Conservation (phyloP, 2,113 vertebrate genomes). For the Vidua chalybeata region DNA sequence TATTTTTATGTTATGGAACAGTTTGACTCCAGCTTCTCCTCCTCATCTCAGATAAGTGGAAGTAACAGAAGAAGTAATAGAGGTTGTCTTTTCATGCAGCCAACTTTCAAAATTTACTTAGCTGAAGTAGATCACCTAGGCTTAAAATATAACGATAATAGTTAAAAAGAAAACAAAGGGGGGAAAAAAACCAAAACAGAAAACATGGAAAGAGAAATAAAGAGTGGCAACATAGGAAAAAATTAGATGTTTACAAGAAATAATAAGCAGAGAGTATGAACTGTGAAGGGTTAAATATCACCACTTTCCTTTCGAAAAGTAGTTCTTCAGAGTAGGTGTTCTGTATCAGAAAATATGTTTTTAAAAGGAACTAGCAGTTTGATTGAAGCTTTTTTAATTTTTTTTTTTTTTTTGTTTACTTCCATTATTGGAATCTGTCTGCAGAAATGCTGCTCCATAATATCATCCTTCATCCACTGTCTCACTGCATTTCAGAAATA, state of each 20-base stretch:
- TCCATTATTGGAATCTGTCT: neutral
- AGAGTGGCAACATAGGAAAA: neutral
- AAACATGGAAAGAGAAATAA: neutral
- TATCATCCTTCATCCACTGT: neutral
- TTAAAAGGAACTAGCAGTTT: neutral
- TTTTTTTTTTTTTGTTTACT: neutral
- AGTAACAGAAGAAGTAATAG: neutral
- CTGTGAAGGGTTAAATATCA: neutral
- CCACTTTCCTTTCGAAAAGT: neutral
- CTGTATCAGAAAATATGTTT: neutral
- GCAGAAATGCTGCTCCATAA: neutral
- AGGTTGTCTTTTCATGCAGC: neutral
- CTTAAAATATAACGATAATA: neutral
- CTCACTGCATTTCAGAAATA: neutral
- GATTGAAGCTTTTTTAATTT: neutral
- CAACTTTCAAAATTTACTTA: neutral
- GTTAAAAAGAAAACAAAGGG: neutral
- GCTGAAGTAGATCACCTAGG: neutral
- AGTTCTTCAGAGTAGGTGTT: neutral
- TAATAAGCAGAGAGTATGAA: neutral
- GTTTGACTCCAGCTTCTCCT: neutral
- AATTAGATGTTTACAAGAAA: neutral
- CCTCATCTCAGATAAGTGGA: neutral
- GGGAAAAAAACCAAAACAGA: neutral
- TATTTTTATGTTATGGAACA: neutral